phyloP scores from a whole-genome alignment of 2,797 vertebrate genomes.

The Danio kyathit region DNA sequence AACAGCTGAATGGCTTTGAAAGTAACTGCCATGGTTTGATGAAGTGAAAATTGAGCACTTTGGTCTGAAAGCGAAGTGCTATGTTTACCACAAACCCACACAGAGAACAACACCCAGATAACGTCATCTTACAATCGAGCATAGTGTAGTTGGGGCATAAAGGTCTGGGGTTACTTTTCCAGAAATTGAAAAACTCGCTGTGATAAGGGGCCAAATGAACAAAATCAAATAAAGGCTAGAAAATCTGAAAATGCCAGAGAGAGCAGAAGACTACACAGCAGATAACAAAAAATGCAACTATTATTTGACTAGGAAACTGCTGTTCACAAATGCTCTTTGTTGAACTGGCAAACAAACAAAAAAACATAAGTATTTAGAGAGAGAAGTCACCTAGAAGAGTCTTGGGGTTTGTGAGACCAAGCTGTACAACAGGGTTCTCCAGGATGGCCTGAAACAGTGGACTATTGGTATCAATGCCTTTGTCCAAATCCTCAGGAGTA shows the following conservation, averaged over 20 bases:
- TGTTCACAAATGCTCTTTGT: not conserved
- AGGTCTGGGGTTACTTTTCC: not conserved
- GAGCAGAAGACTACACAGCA: not conserved
- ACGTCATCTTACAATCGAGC: slow-evolving; percentile 5
- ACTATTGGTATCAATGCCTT: slow-evolving; percentile 94
- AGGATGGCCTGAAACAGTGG: slow-evolving; percentile 98
- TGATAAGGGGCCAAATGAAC: not conserved
- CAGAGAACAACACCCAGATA: slow-evolving; percentile 11
- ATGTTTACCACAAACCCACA: slow-evolving; percentile 14
- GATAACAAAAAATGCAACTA: not conserved
- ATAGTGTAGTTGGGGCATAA: not conserved
- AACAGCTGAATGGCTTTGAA: not conserved
- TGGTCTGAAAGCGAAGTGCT: slow-evolving; percentile 20
- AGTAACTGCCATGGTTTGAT: not conserved
- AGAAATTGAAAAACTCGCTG: not conserved
- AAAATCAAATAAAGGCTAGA: slow-evolving; percentile 9
- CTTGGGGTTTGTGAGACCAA: slow-evolving; percentile 97
- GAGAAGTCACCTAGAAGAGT: slow-evolving; percentile 87
- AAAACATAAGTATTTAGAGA: not conserved
- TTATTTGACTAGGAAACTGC: not conserved
- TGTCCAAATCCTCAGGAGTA: slow-evolving; percentile 95
- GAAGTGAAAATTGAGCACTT: slow-evolving; percentile 14
- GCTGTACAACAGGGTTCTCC: slow-evolving; percentile 97
- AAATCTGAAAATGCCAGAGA: not conserved
- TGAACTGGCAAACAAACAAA: not conserved